Evolutionary conservation across 2,113 vertebrate species (phyloP).

Genomic region (Lagenorhynchus albirostris): DNA sequence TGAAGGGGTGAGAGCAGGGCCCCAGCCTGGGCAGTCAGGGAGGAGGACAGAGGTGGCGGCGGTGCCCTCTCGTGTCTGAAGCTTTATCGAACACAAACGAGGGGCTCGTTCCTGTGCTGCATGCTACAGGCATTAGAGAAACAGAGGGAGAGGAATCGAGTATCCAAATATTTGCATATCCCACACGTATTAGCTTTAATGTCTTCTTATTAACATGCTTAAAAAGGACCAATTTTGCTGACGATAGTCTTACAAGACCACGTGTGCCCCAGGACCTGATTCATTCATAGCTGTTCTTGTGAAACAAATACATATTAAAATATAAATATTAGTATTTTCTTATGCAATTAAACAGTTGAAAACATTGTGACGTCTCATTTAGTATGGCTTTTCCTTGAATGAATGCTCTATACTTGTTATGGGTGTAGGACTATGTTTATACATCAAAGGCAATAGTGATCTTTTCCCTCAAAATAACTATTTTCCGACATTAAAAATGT

Average conservation of each 20-base stretch:
- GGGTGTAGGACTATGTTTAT: background rate
- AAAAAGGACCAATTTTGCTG: background rate
- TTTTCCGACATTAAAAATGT: background rate
- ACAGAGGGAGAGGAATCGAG: background rate
- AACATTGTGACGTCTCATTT: background rate
- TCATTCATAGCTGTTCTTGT: background rate
- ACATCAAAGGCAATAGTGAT: slow-evolving; percentile 28
- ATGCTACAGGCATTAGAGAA: background rate
- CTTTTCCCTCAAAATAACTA: slow-evolving; percentile 25
- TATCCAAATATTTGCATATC: background rate
- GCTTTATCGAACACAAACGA: background rate
- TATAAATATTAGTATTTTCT: background rate
- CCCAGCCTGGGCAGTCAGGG: rapidly evolving
- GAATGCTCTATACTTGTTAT: background rate
- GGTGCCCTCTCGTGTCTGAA: background rate
- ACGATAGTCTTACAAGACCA: background rate
- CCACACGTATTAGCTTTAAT: background rate
- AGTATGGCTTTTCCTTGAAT: background rate
- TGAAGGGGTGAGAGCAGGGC: background rate
- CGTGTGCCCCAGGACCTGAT: background rate
- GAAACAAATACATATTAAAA: background rate
- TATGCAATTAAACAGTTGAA: background rate
- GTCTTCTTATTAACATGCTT: background rate
- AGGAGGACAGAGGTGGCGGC: background rate
- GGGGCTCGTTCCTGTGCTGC: rapidly evolving